Conservation (phyloP, 2,888 invertebrate species). For the Cataglyphis cursor region DNA sequence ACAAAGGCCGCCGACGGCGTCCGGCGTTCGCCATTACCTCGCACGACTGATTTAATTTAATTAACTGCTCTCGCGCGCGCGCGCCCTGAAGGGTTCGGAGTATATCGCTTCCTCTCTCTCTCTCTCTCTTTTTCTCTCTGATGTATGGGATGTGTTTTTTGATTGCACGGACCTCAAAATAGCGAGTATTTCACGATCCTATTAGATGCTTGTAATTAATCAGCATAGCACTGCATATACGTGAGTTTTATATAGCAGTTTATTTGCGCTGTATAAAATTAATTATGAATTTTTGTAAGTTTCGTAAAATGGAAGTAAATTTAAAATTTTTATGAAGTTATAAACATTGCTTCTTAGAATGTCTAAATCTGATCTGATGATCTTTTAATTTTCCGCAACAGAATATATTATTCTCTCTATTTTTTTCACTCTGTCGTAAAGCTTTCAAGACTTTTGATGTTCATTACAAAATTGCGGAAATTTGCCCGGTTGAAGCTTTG, state of each 20-base stretch:
- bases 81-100: constrained; percentile 29
- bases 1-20: constrained; percentile 70
- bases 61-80: constrained; percentile 60
- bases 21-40: constrained; percentile 73
- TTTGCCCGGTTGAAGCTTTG: background rate
- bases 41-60: constrained; percentile 71
- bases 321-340: constrained; percentile 5
- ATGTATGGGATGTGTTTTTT: constrained; percentile 13
- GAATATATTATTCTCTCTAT: background rate
- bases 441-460: background rate
- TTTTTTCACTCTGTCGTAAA: background rate
- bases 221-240: background rate
- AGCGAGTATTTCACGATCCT: background rate
- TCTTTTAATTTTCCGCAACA: background rate
- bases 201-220: constrained; percentile 1
- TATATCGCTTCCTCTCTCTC: background rate
- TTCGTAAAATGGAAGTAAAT: background rate
- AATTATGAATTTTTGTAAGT: background rate
- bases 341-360: background rate
- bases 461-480: background rate
- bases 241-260: background rate
- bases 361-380: background rate
- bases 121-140: background rate
- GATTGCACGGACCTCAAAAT: constrained; percentile 18
- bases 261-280: background rate